phyloP scores from a whole-genome alignment of 2,797 vertebrate species.

The Dromococcyx pavoninus region DNA sequence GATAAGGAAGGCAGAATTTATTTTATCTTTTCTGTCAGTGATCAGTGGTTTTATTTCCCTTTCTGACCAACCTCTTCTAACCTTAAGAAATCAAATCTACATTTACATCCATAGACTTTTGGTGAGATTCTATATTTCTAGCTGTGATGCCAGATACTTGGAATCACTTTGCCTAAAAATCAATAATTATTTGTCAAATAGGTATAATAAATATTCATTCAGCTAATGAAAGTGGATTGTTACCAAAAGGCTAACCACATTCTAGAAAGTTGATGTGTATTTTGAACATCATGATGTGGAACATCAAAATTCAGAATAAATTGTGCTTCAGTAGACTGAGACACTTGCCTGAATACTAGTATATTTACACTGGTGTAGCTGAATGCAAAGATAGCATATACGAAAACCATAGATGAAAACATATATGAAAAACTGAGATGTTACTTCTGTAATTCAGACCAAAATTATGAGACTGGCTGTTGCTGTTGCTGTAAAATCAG shows the following conservation, averaged over 20 bases:
- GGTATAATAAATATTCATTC: not conserved
- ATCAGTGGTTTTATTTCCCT: not conserved
- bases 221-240: not conserved
- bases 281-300: not conserved
- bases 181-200: not conserved
- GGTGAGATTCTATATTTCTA: not conserved
- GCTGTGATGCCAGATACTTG: not conserved
- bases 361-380: not conserved
- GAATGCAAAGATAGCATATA: not conserved
- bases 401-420: not conserved
- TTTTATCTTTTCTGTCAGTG: not conserved
- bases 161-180: not conserved
- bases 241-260: not conserved
- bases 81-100: not conserved
- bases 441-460: not conserved
- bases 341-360: not conserved
- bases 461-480: not conserved
- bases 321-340: not conserved
- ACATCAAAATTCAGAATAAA: not conserved
- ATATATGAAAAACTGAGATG: not conserved
- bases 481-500: constrained; percentile 19
- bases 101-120: not conserved
- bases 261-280: not conserved
- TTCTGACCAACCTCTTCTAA: not conserved
- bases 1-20: not conserved